Evolutionary conservation across 2,888 invertebrate genomes (phyloP).

Genomic region (Ecliptopera silaceata): DNA sequence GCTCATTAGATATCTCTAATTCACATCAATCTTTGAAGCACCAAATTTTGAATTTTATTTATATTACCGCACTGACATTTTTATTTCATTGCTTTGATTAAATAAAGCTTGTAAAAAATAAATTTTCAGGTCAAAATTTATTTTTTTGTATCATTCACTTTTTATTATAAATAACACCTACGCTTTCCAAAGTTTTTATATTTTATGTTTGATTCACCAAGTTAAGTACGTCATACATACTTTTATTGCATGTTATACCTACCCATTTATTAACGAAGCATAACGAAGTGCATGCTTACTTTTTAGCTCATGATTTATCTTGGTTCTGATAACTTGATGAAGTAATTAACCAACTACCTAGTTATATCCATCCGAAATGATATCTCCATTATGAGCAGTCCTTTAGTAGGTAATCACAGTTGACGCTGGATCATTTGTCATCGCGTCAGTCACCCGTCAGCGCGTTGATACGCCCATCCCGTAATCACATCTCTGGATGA

Average conservation of each 20-base stretch:
- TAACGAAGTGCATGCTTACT: too few relatives aligned
- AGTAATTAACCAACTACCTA: constrained; percentile 22
- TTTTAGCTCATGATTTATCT: background rate
- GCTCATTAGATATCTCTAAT: constrained; percentile 78
- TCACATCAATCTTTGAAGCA: constrained; percentile 68
- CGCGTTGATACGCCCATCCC: constrained; percentile 68
- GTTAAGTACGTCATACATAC: too few relatives aligned
- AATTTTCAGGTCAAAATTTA: background rate
- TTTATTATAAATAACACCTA: too few relatives aligned
- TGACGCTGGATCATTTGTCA: constrained; percentile 68
- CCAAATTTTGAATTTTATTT: constrained; percentile 44
- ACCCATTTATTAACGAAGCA: too few relatives aligned
- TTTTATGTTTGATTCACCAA: too few relatives aligned
- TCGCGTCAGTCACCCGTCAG: constrained; percentile 68
- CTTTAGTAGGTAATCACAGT: constrained; percentile 46
- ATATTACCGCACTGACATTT: constrained; percentile 18
- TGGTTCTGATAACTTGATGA: background rate
- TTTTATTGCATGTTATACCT: too few relatives aligned
- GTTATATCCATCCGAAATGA: constrained; percentile 10
- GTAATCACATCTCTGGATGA: constrained; percentile 53
- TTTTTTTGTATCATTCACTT: too few relatives aligned
- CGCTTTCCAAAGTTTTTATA: too few relatives aligned
- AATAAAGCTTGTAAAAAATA: background rate
- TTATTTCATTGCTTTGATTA: background rate
- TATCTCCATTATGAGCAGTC: constrained; percentile 24